Base-by-base conservation (phyloP, 2,113 vertebrate species). In the Ancistrus triradiatus region DNA sequence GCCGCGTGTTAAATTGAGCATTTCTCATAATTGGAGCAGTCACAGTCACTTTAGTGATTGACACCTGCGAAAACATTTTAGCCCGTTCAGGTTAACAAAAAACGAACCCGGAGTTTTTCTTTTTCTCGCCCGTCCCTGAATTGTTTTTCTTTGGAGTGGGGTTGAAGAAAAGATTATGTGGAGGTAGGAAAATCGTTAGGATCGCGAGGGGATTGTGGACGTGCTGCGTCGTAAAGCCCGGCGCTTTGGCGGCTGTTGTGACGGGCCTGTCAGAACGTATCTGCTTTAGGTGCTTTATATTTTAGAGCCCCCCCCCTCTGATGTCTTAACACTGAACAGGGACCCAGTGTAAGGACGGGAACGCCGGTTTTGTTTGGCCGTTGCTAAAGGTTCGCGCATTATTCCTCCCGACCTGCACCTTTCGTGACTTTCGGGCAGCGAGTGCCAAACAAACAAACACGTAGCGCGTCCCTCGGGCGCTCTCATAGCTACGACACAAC, bases 21-120 rank as follows among this genome's bases (percentile, higher is more conserved):
- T 63, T 81, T 66, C 65, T 48, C 40, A 33, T 80, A 83, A 85
- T 83, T 77, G 77, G 66, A 77, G 72, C 78, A 66, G 78, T 84
- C 85, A 73, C 64, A 70, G 77, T 78, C 80, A 81, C 78, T 85
- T 81, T 76, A 57, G 31, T 84, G 81, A 86, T 82, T 81, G 82
- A 82, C 81, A 74, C 76, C 78, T 83, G 77, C 77, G 76, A 77
- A 83, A 86, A 85, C 75, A 63, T n/a, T n/a, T n/a, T n/a, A n/a
- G n/a, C n/a, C n/a, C n/a, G n/a, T n/a, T n/a, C n/a, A n/a, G n/a
- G n/a, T n/a, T n/a, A n/a, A n/a, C n/a, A n/a, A n/a, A n/a, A n/a
- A n/a, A n/a, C n/a, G n/a, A n/a, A 75, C 77, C 74, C 68, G 68
- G n/a, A 15, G 59, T 28, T 52, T 63, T 42, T 74, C n/a, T n/a